These are phyloP conservation scores for Apotomis turbidana DNA, from an alignment of 2,888 invertebrate species.

Conservation along the genomic window DNA sequence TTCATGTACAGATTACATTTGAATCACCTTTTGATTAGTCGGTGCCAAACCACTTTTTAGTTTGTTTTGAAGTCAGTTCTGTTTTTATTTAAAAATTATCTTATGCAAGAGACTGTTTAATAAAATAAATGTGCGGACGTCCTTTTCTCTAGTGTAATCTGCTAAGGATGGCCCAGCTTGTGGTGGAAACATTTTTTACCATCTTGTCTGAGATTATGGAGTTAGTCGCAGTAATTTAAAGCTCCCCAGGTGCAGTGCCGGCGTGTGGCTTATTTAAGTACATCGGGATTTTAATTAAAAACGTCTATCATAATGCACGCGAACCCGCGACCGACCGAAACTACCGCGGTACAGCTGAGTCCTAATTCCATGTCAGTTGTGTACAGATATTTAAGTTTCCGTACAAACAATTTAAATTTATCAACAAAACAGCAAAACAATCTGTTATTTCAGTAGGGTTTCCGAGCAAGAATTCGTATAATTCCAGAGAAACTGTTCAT, in stretches of 20 bases:
- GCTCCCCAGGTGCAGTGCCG: slow-evolving; percentile 71
- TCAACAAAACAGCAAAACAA: slow-evolving; percentile 52
- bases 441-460: slow-evolving; percentile 50
- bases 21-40: too few species aligned
- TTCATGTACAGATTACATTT: too few species aligned
- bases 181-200: slow-evolving; percentile 54
- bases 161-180: slow-evolving; percentile 48
- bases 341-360: neutral
- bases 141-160: slow-evolving; percentile 50
- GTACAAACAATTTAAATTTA: slow-evolving; percentile 43
- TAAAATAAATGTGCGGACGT: slow-evolving; percentile 70
- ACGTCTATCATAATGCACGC: slow-evolving; percentile 62
- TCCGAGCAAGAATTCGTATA: slow-evolving; percentile 62
- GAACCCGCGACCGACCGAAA: slow-evolving; percentile 11
- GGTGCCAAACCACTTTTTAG: too few species aligned
- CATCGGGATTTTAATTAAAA: slow-evolving; percentile 77
- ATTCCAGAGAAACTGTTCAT: slow-evolving; percentile 65
- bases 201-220: slow-evolving; percentile 50
- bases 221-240: slow-evolving; percentile 61
- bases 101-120: slow-evolving; percentile 72
- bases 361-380: neutral
- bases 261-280: slow-evolving; percentile 69
- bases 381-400: slow-evolving; percentile 25
- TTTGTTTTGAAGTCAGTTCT: too few species aligned
- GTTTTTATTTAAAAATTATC: slow-evolving; percentile 48